Base-by-base conservation (phyloP, 2,113 vertebrate genomes). In the Cochlearius cochlearius region DNA sequence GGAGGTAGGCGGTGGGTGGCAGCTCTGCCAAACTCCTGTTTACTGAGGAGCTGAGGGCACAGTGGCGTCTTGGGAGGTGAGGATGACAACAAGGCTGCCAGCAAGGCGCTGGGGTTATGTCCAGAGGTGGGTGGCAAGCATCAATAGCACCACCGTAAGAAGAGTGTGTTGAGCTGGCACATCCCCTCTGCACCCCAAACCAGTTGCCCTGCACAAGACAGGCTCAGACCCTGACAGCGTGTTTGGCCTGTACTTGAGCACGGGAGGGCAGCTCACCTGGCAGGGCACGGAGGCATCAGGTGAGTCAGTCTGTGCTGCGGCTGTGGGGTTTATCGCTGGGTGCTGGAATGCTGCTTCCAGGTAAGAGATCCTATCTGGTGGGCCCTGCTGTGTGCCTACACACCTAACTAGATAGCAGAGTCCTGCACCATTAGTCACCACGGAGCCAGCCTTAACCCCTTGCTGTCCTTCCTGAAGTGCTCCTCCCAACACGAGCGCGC, bases 311-410 rank as follows among this genome's bases (percentile, higher is more conserved):
- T 86, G 60, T 71, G 74, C 2, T 71, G 74, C 1, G 2, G 86
- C 90, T 86, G 90, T 89, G 60, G 63, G 66, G 36, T 79, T 93
- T 93, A 90, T 92, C 30, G 3, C 19, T 34, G 45, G 30, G 22
- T 41, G 73, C 64, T 86, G 96, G 91, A 94, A 96, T 83, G 92
- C 95, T 92, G 94, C 76, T 96, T 96, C 94, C 92, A 95, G 95
- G 90, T 92, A 87, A 89, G 79, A 69, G 95, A 95, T 95, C 92
- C 92, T 94, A 93, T 94, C 91, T 93, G 53, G 39, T 78, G 94
- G 64, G 83, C 88, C 43, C 60, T 47, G 72, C 38, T 86, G 88
- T 95, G 92, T 91, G 91, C 94, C 97, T 97, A 94, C 95, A 94
- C 94, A 94, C 94, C 96, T 94, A 90, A 88, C 94, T 64, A 84